Conservation (phyloP, 2,888 invertebrate genomes). For the Chydorus sphaericus region DNA sequence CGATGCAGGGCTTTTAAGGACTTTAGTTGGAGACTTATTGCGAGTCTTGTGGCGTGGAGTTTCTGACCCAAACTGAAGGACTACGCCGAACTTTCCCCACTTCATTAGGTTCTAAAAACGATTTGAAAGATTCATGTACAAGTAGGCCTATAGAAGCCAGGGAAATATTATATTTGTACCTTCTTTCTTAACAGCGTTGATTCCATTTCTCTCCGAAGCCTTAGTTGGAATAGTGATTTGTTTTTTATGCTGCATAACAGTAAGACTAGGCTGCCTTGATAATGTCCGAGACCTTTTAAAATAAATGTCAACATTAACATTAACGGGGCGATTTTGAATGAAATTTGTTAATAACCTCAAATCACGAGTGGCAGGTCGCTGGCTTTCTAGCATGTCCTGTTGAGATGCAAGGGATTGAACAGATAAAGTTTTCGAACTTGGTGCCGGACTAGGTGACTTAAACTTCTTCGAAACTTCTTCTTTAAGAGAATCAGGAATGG, state of each 20-base stretch:
- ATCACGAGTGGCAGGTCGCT: not conserved
- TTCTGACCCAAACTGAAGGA: not conserved
- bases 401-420: slow-evolving; percentile 1
- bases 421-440: not conserved
- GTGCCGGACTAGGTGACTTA: not conserved
- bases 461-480: not conserved
- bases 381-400: not conserved
- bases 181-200: not conserved
- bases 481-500: not conserved
- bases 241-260: not conserved
- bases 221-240: slow-evolving; percentile 1
- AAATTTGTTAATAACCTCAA: not conserved
- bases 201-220: not conserved
- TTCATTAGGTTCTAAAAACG: not conserved
- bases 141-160: not conserved
- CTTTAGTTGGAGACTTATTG: not conserved
- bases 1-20: not conserved
- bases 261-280: slow-evolving; percentile 7
- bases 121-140: not conserved
- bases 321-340: not conserved
- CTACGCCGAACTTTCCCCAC: not conserved
- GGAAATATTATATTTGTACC: not conserved
- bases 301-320: not conserved
- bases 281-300: not conserved
- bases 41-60: not conserved